Conservation (phyloP, 2,797 vertebrate genomes). For the Saxicola maurus region DNA sequence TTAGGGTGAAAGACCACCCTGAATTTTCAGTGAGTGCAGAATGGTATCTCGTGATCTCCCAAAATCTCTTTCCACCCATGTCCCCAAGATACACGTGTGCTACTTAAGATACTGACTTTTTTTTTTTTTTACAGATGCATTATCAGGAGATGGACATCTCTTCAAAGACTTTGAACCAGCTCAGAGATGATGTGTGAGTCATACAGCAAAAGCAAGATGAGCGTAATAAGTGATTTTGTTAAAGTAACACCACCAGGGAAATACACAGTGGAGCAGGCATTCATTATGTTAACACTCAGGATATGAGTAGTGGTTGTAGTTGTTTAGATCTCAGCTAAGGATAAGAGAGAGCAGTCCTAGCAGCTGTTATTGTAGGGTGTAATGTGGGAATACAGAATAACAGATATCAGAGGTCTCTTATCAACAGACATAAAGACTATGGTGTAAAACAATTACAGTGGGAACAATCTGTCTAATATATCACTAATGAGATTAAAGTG, state of each 20-base stretch:
- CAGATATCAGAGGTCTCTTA: conserved; percentile 17
- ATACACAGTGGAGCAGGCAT: not conserved
- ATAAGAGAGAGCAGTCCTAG: not conserved
- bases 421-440: conserved; percentile 3
- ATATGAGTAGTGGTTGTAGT: not conserved
- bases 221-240: not conserved
- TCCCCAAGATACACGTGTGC: not conserved
- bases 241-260: not conserved
- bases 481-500: conserved; percentile 51
- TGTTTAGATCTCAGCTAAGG: conserved; percentile 4
- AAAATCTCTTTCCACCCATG: not conserved
- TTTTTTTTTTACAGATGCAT: not conserved
- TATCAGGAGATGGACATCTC: not conserved
- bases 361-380: not conserved
- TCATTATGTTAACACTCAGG: not conserved
- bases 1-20: not conserved
- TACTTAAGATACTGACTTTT: not conserved
- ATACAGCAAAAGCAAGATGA: not conserved
- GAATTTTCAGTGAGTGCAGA: conserved; percentile 11
- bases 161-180: not conserved
- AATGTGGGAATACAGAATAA: not conserved
- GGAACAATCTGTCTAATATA: conserved; percentile 37
- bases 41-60: not conserved
- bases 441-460: conserved; percentile 33
- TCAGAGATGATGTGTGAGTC: not conserved